Evolutionary conservation across 2,113 vertebrate species (phyloP), one percentile per base, ranked within the genome.

Genomic region (Prionailurus viverrinus): DNA sequence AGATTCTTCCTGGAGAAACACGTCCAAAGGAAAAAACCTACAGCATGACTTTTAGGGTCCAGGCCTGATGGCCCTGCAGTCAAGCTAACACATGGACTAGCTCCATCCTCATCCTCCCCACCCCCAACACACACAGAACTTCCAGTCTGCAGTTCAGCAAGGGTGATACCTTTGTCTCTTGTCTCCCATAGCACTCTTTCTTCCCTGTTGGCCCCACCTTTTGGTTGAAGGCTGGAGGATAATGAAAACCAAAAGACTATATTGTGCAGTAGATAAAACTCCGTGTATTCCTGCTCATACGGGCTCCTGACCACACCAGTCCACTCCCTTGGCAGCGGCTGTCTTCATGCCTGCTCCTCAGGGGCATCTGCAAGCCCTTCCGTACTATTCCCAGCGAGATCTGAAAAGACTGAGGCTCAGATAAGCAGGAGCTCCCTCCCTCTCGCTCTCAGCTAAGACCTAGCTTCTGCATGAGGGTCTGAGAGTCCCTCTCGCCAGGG

Each of bases 221-320:
- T 92, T 69, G 85, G 55, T 85, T 68, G 85, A 89, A 89, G 21
- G 18, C 36, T 73, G 21, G 27, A 84, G 23, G 48, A 83, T 58
- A 45, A 79, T 36, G 41, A 95, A 85, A 85, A 55, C 36, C 61
- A n/a, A 79, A 85, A 74, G 36, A 45, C 39, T 39, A 21, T 13
- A 15, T 14, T 69, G 36, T 79, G 58, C 39, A 71, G 48, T 85
- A 51, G 65, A 84, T 66, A 79, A 76, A 81, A 48, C 53, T 69
- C 33, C 53, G 6, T 71, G 36, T 23, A 31, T 74, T 82, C 6
- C 6, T 69, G 21, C 91, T 87, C 39, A 33, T 13, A 16, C 0
- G 1, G 33, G 39, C 65, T 80, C 61, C 61, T 58, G 39, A 8
- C 39, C 63, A 23, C 25, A 36, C 21, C 29, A 18, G 48, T 36